Conservation (phyloP, 1,140 invertebrate genomes). For the Odontomachus brunneus region DNA sequence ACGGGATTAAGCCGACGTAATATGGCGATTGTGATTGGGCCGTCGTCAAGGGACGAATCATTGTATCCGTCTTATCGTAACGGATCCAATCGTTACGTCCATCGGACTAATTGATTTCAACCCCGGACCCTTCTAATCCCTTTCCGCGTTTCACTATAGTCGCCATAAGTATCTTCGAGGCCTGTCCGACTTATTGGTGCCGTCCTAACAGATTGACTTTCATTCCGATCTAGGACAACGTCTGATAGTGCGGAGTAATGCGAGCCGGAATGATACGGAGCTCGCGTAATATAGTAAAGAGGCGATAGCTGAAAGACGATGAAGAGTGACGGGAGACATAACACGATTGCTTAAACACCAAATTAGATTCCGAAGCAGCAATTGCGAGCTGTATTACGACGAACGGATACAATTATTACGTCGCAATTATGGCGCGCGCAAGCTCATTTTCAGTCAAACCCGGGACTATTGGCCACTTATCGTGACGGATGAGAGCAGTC, state of each 20-base stretch:
- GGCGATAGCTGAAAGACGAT: background rate
- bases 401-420: background rate
- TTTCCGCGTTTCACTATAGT: slow-evolving; percentile 45
- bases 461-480: slow-evolving; percentile 13
- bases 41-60: slow-evolving; percentile 12
- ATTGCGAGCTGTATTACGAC: no score
- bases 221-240: background rate
- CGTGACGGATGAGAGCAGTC: slow-evolving; percentile 1
- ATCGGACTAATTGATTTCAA: slow-evolving; percentile 55
- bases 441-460: slow-evolving; percentile 27
- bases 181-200: background rate
- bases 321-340: no score
- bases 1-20: slow-evolving; percentile 4
- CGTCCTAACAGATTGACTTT: background rate
- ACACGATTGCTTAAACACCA: no score
- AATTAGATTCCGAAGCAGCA: no score
- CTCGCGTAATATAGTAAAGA: background rate
- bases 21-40: slow-evolving; percentile 30
- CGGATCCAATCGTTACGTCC: slow-evolving; percentile 49
- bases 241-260: background rate
- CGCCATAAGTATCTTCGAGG: slow-evolving; percentile 54
- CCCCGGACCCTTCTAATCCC: slow-evolving; percentile 32
- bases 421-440: background rate
- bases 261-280: background rate
- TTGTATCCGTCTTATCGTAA: slow-evolving; percentile 26